These are phyloP conservation scores for Malaclemys terrapin DNA, from an alignment of 2,113 vertebrate species.

Conservation along the genomic window DNA sequence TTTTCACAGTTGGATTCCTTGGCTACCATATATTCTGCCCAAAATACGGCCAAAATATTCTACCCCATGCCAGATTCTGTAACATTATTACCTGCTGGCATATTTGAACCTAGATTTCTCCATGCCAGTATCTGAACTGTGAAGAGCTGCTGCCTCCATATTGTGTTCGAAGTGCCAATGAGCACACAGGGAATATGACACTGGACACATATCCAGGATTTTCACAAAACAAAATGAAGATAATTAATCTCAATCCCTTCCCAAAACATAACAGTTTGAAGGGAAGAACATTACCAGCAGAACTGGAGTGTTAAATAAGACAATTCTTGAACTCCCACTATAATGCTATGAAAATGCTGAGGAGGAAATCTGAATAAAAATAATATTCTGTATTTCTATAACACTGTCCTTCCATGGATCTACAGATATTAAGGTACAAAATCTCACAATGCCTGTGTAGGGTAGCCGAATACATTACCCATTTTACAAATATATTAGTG, in stretches of 20 bases:
- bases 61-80: background rate
- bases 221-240: background rate
- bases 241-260: background rate
- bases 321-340: rapidly evolving
- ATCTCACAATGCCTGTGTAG: background rate
- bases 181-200: conserved; percentile 8
- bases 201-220: background rate
- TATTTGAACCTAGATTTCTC: conserved; percentile 15
- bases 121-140: background rate
- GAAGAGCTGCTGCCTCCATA: background rate
- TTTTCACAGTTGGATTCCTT: conserved; percentile 34
- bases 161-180: background rate
- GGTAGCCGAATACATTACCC: background rate
- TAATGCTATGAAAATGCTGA: background rate
- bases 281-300: background rate
- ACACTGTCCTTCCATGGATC: background rate
- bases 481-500: background rate
- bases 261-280: background rate
- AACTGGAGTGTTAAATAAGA: background rate
- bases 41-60: background rate
- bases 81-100: background rate
- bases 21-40: background rate
- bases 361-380: background rate
- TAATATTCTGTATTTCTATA: background rate
- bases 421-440: background rate